phyloP scores from a whole-genome alignment of 2,113 vertebrate genomes.

The Brachyhypopomus occidentalis region DNA sequence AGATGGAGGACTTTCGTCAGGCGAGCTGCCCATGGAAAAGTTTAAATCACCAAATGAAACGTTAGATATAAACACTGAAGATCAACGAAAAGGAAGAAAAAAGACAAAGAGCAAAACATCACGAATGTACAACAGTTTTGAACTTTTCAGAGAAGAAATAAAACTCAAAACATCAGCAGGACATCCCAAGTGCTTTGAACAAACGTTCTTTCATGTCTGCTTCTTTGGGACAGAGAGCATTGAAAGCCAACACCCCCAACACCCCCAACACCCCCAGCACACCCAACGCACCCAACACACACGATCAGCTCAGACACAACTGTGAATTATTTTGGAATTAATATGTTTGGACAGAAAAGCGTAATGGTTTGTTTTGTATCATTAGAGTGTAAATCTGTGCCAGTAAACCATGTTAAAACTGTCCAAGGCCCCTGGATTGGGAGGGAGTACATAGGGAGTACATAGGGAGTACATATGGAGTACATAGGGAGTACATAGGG shows the following conservation, averaged over 20 bases:
- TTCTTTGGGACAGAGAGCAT: constrained; percentile 22
- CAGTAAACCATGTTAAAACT: constrained; percentile 36
- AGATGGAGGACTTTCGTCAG: background rate
- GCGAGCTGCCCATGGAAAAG: background rate
- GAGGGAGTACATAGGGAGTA: constrained; percentile 23
- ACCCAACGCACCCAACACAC: no score
- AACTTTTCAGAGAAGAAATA: constrained; percentile 25
- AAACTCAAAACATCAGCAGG: constrained; percentile 29
- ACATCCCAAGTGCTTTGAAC: constrained; percentile 49
- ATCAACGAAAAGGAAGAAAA: background rate
- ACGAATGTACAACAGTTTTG: background rate
- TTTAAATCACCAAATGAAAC: background rate
- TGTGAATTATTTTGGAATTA: constrained; percentile 45
- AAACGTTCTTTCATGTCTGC: constrained; percentile 45
- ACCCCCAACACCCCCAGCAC: background rate
- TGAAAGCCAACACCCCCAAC: background rate
- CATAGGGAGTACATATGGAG: no score
- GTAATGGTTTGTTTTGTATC: constrained; percentile 43
- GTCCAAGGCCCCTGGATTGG: constrained; percentile 18
- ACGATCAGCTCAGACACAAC: no score
- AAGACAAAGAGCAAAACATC: background rate
- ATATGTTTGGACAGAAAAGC: constrained; percentile 31
- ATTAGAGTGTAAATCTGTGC: constrained; percentile 38
- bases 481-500: no score
- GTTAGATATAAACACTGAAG: background rate